A percentile compares a stretch with the other conserved stretches of the same genome.
These are phyloP conservation scores for Chlorodrepanis virens DNA, from an alignment of 2,113 vertebrate genomes.

Conservation along the genomic window DNA sequence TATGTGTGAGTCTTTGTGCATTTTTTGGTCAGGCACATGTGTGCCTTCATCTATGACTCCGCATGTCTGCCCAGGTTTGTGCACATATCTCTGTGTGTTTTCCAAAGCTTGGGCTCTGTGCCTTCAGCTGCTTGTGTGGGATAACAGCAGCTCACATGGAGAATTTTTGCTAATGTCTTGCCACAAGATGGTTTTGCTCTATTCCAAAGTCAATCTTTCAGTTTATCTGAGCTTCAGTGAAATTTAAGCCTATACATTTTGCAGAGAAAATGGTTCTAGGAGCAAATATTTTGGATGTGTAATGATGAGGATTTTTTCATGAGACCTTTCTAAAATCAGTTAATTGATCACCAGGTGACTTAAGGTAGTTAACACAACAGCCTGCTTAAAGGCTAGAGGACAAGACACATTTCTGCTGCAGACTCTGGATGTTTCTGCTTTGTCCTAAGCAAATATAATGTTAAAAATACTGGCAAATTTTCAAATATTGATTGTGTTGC, in stretches of 20 bases:
- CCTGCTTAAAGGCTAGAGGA: not conserved
- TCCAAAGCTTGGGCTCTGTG: not conserved
- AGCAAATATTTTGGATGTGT: not conserved
- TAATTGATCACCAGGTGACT: not conserved
- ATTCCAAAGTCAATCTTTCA: not conserved
- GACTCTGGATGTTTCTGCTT: not conserved
- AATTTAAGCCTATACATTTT: not conserved
- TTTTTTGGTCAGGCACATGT: not conserved
- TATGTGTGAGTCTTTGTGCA: fast-evolving
- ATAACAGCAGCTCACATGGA: not conserved
- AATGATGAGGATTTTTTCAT: not conserved
- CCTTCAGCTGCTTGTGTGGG: not conserved
- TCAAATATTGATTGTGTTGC: not conserved
- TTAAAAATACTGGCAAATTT: not conserved
- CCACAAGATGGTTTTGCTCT: not conserved
- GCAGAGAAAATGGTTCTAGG: not conserved
- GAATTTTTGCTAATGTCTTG: not conserved
- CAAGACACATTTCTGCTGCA: not conserved
- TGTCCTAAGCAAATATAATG: not conserved
- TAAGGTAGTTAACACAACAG: not conserved
- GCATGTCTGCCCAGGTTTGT: not conserved
- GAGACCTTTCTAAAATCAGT: not conserved
- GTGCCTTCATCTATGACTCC: not conserved
- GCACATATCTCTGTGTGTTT: not conserved
- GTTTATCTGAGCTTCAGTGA: not conserved